Evolutionary conservation across 2,888 invertebrate species (phyloP).

Genomic region (Hemicrepidius hirtus): DNA sequence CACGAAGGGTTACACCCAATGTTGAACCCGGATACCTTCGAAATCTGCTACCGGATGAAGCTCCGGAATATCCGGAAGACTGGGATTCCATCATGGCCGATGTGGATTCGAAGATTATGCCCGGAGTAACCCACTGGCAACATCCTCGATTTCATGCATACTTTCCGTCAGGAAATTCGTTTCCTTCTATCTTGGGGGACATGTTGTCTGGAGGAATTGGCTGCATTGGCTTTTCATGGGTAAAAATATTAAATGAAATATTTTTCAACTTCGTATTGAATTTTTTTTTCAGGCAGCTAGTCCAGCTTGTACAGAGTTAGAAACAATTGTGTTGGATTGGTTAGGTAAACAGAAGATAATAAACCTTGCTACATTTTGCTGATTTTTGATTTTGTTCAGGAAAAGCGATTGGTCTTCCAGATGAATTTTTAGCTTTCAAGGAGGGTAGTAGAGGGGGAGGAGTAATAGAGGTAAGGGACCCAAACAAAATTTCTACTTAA

Average conservation of each 20-base stretch:
- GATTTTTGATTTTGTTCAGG: conserved; percentile 71
- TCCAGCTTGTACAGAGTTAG: conserved; percentile 96
- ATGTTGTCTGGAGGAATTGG: conserved; percentile 97
- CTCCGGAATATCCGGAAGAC: conserved; percentile 87
- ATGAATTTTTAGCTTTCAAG: conserved; percentile 88
- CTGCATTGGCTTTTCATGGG: conserved; percentile 99
- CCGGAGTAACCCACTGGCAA: conserved; percentile 98
- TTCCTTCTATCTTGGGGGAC: conserved; percentile 96
- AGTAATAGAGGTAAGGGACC: conserved; percentile 86
- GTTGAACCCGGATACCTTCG: conserved; percentile 94
- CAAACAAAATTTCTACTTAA: no score
- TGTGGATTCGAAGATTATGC: conserved; percentile 93
- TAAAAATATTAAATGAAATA: conserved; percentile 66
- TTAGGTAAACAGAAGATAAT: conserved; percentile 69
- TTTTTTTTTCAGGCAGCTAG: conserved; percentile 87
- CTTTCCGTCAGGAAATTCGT: conserved; percentile 98
- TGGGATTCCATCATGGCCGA: conserved; percentile 94
- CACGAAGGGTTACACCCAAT: conserved; percentile 88
- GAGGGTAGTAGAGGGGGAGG: conserved; percentile 94
- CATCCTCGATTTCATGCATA: conserved; percentile 99
- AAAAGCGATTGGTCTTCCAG: conserved; percentile 93
- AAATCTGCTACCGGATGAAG: conserved; percentile 84
- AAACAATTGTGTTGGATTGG: conserved; percentile 97
- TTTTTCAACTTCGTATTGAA: conserved; percentile 4
- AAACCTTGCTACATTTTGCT: background rate